Evolutionary conservation across 2,888 invertebrate genomes (phyloP).

Genomic region (Hofmannophila pseudospretella): DNA sequence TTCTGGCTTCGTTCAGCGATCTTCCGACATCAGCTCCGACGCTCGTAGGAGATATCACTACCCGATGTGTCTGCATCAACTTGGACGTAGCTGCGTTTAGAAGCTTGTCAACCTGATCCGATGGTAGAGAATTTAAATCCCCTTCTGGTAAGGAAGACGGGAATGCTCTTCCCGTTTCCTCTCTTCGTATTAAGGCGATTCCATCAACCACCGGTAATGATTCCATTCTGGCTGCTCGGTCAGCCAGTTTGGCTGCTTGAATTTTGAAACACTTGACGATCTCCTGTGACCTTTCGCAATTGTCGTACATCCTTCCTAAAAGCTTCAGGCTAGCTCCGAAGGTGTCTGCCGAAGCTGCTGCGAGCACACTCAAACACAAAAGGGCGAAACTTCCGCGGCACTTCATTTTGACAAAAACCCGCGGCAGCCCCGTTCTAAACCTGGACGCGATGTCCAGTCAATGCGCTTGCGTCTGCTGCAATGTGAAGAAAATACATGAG

Average conservation of each 20-base stretch:
- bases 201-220: slow-evolving; percentile 80
- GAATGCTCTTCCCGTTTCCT: slow-evolving; percentile 63
- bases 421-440: slow-evolving; percentile 38
- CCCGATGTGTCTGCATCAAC: slow-evolving; percentile 79
- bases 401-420: slow-evolving; percentile 56
- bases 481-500: slow-evolving; percentile 70
- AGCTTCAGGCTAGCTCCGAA: slow-evolving; percentile 66
- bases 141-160: slow-evolving; percentile 73
- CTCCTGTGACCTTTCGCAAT: slow-evolving; percentile 81
- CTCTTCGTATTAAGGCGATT: slow-evolving; percentile 73
- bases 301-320: slow-evolving; percentile 75
- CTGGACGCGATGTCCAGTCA: slow-evolving; percentile 55
- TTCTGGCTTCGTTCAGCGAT: slow-evolving; percentile 73
- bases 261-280: slow-evolving; percentile 84
- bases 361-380: slow-evolving; percentile 52
- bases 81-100: slow-evolving; percentile 75
- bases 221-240: slow-evolving; percentile 80
- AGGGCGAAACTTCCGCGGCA: slow-evolving; percentile 61
- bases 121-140: slow-evolving; percentile 78
- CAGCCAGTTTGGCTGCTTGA: slow-evolving; percentile 81
- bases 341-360: slow-evolving; percentile 53
- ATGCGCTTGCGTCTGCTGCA: slow-evolving; percentile 67
- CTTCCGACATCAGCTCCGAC: slow-evolving; percentile 65
- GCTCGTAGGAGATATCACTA: slow-evolving; percentile 68
- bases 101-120: slow-evolving; percentile 79